Conservation (phyloP, 2,113 vertebrate species). For the Aegypius monachus region DNA sequence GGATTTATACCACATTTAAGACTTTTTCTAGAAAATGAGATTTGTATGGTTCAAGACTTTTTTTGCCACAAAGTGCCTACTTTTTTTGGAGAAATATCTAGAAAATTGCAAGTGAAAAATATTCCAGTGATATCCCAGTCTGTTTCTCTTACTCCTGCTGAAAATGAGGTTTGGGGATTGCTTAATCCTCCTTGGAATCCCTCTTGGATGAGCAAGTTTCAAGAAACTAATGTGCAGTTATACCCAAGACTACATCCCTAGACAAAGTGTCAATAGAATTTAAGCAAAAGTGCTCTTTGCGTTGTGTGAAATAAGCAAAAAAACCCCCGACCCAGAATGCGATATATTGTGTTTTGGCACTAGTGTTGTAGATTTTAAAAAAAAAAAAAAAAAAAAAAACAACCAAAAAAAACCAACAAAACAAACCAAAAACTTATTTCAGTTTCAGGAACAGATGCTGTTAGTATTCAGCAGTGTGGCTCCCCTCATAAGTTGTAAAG, state of each 20-base stretch:
- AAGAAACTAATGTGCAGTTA: neutral
- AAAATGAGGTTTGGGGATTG: neutral
- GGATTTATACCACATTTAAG: neutral
- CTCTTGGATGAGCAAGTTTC: neutral
- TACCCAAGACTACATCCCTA: neutral
- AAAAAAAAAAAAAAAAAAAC: neutral
- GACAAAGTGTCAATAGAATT: neutral
- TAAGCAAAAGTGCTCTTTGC: neutral
- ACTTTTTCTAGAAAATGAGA: neutral
- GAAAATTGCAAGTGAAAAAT: neutral
- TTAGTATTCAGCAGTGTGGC: too few species aligned
- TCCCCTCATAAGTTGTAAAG: too few species aligned
- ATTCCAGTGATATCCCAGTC: neutral
- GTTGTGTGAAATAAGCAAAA: neutral
- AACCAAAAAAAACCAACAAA: too few species aligned
- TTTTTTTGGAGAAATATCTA: neutral
- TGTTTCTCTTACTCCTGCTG: neutral
- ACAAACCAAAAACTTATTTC: too few species aligned
- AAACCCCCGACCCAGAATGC: accelerated
- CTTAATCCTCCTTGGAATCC: neutral
- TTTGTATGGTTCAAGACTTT: neutral
- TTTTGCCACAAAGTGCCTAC: neutral
- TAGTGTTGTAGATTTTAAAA: neutral
- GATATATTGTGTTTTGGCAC: neutral
- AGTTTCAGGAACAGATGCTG: too few species aligned